phyloP scores from a whole-genome alignment of 1,140 invertebrate genomes.

The Cydia splendana region DNA sequence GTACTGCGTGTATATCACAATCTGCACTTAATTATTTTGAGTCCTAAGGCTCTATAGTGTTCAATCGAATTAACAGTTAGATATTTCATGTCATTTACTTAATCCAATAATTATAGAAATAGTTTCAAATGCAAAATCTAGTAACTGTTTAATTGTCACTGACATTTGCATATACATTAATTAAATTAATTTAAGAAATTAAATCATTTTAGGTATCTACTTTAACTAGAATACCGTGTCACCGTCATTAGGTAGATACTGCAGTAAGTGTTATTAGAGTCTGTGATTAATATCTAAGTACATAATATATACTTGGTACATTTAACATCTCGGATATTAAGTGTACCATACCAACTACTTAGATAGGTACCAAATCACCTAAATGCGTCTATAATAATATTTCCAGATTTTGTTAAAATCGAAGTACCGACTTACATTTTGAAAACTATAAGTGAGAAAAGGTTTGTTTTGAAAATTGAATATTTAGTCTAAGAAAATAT shows the following conservation, averaged over 20 bases:
- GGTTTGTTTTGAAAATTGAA: background rate
- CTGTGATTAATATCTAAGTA: too few relatives aligned
- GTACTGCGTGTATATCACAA: conserved; percentile 5
- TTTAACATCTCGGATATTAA: too few relatives aligned
- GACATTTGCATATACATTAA: background rate
- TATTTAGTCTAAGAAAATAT: background rate
- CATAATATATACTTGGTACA: too few relatives aligned
- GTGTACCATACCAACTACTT: too few relatives aligned
- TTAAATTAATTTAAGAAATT: too few relatives aligned
- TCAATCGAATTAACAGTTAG: background rate
- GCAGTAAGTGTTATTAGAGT: background rate
- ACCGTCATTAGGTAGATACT: background rate
- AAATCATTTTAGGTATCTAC: background rate
- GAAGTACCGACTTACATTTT: too few relatives aligned
- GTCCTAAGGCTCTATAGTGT: background rate
- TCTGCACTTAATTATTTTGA: conserved; percentile 1
- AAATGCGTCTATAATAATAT: too few relatives aligned
- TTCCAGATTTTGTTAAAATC: background rate
- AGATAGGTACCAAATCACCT: too few relatives aligned
- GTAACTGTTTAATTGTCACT: background rate
- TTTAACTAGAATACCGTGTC: background rate
- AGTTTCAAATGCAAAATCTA: background rate
- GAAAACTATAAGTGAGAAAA: background rate
- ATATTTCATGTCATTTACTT: background rate
- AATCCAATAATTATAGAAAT: background rate